Evolutionary conservation across 1,140 invertebrate species (phyloP), one percentile per base, ranked within the genome.

Genomic region (Lasioglossum albipes): DNA sequence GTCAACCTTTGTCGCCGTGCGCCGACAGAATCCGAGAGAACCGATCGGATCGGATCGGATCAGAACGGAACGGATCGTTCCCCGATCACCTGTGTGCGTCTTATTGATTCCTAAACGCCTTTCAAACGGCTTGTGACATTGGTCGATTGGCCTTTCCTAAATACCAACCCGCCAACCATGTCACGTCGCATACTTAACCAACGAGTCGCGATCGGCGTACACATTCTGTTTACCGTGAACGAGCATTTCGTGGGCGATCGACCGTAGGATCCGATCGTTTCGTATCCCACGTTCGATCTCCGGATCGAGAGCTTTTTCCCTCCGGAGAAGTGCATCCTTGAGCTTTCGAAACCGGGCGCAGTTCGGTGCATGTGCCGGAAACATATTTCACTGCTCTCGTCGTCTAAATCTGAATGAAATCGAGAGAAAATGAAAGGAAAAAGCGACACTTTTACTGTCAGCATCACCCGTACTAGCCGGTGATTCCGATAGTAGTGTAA

Each of bases 121-220:
- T 93, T 93, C 92, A 90, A 93, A 92, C 91, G 90, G 90, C 90
- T 92, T 93, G 91, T 93, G 91, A 93, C 92, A 93, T 93, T 93
- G 92, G 89, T 92, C 87, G 90, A 85, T 89, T 91, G 92, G 92
- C 92, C 92, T 93, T 93, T 93, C 92, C 91, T 92, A 93, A 93
- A 93, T 93, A 93, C 92, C 92, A 92, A 91, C 89, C 91, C 90
- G 90, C 91, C 91, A 92, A 92, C 89, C 91, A 89, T 92, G 92
- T 92, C 91, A 91, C 86, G 87, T 90, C 83, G 86, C 79, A 80
- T 86, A 88, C 67, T 87, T 81, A 84, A 84, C 66, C 76, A 57
- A 65, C 82, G 57, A 79, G 68, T 77, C 66, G 64, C 66, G 64
- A 61, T 54, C 70, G 77, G 65, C 71, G n/a, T 57, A 71, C 59